These are phyloP conservation scores for Mustela nigripes DNA, from an alignment of 2,113 vertebrate genomes.

Conservation along the genomic window DNA sequence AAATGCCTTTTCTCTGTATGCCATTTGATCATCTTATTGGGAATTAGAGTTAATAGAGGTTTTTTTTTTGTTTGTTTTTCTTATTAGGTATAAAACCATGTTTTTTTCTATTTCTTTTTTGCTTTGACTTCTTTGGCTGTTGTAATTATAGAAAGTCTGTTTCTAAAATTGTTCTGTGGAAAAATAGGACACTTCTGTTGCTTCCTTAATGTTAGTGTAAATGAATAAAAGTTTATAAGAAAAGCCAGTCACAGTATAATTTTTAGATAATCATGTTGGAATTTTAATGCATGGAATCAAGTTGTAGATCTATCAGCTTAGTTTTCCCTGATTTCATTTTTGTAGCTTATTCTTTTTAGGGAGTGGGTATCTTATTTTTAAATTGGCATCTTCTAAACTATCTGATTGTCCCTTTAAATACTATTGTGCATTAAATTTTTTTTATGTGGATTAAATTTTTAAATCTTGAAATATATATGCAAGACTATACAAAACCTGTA, in stretches of 20 bases:
- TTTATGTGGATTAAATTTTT: neutral
- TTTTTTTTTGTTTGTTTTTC: neutral
- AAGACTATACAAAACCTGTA: neutral
- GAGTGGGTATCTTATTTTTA: neutral
- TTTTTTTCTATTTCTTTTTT: neutral
- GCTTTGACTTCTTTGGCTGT: neutral
- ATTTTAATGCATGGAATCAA: conserved; percentile 25
- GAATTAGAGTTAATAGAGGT: neutral
- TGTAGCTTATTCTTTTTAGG: neutral
- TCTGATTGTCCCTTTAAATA: neutral
- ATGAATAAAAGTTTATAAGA: neutral
- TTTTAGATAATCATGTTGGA: neutral
- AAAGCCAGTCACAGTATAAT: neutral
- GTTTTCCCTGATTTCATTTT: conserved; percentile 10
- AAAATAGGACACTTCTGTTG: neutral
- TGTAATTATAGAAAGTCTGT: neutral
- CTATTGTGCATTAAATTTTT: neutral
- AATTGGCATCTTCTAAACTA: neutral
- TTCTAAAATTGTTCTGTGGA: neutral
- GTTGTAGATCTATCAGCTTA: neutral
- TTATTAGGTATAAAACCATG: neutral
- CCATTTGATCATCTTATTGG: neutral
- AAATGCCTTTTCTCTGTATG: neutral
- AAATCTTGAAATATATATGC: neutral
- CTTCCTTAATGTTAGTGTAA: neutral